Evolutionary conservation across 1,140 invertebrate species (phyloP).

Genomic region (Sogatella furcifera): DNA sequence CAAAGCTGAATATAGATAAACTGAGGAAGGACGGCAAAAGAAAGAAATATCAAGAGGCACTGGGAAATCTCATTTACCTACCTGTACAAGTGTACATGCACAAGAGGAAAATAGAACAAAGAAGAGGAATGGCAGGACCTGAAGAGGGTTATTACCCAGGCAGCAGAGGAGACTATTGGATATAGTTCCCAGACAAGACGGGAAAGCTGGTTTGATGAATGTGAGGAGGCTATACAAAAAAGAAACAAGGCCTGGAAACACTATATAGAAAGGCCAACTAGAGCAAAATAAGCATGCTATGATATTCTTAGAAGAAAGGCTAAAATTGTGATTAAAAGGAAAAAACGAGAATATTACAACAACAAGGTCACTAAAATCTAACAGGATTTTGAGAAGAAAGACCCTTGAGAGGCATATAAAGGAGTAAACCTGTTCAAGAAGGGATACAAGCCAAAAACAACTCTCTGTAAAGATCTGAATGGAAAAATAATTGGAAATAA

Average conservation of each 20-base stretch:
- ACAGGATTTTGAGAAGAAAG: background rate
- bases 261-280: conserved; percentile 2
- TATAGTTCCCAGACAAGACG: background rate
- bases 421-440: conserved; percentile 12
- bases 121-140: background rate
- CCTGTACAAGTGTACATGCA: background rate
- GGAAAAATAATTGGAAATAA: too few relatives aligned
- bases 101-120: background rate
- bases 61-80: too few relatives aligned
- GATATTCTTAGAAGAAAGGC: background rate
- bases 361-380: conserved; percentile 10
- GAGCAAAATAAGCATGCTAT: background rate
- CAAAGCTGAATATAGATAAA: background rate
- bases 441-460: conserved; percentile 13
- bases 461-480: too few relatives aligned
- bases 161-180: background rate
- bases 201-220: conserved; percentile 14
- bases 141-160: background rate
- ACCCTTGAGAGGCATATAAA: conserved; percentile 8
- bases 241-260: conserved; percentile 5
- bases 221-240: conserved; percentile 5
- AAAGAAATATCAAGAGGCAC: background rate
- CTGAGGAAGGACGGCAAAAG: background rate
- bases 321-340: conserved; percentile 11
- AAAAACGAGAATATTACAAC: conserved; percentile 11